Percentiles rank a stretch among this genome's conserved stretches.
These are phyloP conservation scores for Chironomus tentans DNA, from an alignment of 2,888 invertebrate species.

Conservation along the genomic window DNA sequence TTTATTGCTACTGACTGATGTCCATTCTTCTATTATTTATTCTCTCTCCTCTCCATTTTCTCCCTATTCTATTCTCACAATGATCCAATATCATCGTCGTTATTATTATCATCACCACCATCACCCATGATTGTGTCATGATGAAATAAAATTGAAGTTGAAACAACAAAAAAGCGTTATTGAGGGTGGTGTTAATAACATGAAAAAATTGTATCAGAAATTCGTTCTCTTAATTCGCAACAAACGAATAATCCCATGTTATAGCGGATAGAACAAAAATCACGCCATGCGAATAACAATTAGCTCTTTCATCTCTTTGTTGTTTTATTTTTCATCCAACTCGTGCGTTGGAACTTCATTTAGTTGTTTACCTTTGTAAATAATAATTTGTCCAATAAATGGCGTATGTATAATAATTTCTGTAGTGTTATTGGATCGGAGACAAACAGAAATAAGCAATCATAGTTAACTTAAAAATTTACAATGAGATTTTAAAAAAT, in stretches of 20 bases:
- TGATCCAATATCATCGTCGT: constrained; percentile 1
- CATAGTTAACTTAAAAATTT: background rate
- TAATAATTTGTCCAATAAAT: background rate
- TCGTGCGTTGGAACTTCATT: background rate
- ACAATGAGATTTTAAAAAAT: too few species aligned
- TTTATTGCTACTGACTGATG: constrained; percentile 16
- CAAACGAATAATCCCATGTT: background rate
- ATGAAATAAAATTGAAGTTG: background rate
- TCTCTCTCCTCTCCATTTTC: background rate
- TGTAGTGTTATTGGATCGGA: background rate
- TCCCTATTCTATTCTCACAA: background rate
- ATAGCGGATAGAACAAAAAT: background rate
- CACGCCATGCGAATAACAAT: constrained; percentile 1
- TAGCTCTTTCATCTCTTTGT: background rate
- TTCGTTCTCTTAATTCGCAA: background rate
- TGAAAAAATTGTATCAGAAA: background rate
- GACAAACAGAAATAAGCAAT: background rate
- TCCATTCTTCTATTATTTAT: background rate
- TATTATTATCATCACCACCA: background rate
- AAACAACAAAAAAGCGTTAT: background rate
- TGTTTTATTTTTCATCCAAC: background rate
- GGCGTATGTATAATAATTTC: constrained; percentile 13
- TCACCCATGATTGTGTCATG: background rate
- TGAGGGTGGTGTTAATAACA: background rate
- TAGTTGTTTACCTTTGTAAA: constrained; percentile 12